phyloP scores from a whole-genome alignment of 2,888 invertebrate genomes.

The Drosophila kanekoi region DNA sequence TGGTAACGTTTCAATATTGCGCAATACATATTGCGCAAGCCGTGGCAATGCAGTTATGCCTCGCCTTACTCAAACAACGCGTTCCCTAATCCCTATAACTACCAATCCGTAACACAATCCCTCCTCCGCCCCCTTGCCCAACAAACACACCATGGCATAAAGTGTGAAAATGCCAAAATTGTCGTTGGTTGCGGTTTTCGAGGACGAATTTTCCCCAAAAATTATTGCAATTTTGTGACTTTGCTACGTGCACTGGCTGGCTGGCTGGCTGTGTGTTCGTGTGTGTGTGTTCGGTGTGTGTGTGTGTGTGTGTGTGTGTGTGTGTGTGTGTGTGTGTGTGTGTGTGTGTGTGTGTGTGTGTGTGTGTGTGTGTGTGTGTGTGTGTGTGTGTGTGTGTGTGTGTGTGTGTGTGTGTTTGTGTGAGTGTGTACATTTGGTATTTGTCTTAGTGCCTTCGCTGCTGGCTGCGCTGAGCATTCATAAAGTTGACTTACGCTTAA shows the following conservation, averaged over 20 bases:
- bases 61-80: constrained; percentile 1
- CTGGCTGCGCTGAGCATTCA: constrained; percentile 55
- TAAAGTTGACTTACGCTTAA: constrained; percentile 75
- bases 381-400: constrained; percentile 12
- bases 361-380: constrained; percentile 29
- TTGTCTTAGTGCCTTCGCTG: constrained; percentile 59
- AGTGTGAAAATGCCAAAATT: constrained; percentile 76
- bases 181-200: constrained; percentile 70
- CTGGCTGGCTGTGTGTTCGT: constrained; percentile 5
- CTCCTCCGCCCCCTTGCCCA: background rate
- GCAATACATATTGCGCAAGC: constrained; percentile 51
- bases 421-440: constrained; percentile 38
- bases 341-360: constrained; percentile 10
- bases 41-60: constrained; percentile 25
- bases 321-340: constrained; percentile 30
- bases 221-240: constrained; percentile 77
- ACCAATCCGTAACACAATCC: background rate
- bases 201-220: constrained; percentile 62
- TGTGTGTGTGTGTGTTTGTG: constrained; percentile 24
- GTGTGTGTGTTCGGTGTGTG: too few relatives aligned
- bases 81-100: constrained; percentile 24
- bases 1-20: constrained; percentile 47
- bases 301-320: constrained; percentile 15
- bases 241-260: constrained; percentile 60
- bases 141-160: constrained; percentile 43